Evolutionary conservation across 2,797 vertebrate species (phyloP).

Genomic region (Sparidentex hasta): DNA sequence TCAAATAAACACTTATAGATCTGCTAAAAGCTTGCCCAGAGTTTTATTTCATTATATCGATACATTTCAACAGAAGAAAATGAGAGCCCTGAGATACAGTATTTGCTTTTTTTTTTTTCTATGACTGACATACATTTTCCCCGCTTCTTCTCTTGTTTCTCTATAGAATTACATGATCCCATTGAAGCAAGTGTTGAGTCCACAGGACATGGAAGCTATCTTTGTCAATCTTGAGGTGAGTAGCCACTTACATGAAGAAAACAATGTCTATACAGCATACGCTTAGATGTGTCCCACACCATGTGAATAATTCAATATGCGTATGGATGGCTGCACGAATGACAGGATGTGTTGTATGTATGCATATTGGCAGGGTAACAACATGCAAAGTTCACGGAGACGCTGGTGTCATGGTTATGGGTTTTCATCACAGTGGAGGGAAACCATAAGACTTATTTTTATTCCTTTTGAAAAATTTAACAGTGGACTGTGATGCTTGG

Average conservation of each 20-base stretch:
- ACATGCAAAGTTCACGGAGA: constrained; percentile 1
- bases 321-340: constrained; percentile 45
- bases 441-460: neutral
- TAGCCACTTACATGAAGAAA: neutral
- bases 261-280: neutral
- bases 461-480: neutral
- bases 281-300: constrained; percentile 24
- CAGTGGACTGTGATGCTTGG: neutral
- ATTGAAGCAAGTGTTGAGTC: constrained; percentile 91
- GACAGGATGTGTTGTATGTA: constrained; percentile 12
- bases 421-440: neutral
- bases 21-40: constrained; percentile 27
- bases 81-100: neutral
- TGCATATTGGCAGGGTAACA: neutral
- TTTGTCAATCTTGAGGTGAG: constrained; percentile 98
- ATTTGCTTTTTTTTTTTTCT: neutral
- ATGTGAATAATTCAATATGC: constrained; percentile 50
- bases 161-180: constrained; percentile 96
- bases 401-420: constrained; percentile 9
- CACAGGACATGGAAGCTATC: constrained; percentile 93
- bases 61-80: neutral
- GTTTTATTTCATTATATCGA: neutral
- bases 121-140: neutral
- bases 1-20: constrained; percentile 12
- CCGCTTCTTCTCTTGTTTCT: neutral